Base-by-base conservation (phyloP, 2,113 vertebrate species). In the Caloenas nicobarica region DNA sequence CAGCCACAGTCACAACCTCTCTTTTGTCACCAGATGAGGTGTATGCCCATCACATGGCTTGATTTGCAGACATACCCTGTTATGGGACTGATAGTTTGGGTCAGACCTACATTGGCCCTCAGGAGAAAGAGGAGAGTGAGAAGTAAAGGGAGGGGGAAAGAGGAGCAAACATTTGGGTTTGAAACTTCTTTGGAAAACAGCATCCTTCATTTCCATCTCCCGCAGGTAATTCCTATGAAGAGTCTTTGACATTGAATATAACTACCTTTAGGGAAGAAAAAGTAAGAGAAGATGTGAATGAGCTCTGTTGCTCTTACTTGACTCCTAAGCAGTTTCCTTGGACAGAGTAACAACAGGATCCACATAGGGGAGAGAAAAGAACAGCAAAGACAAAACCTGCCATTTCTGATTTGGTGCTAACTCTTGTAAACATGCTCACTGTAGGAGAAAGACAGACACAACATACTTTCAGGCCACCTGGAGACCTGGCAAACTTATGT, bases 381-480 rank as follows among this genome's bases (percentile, higher is more conserved):
- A 95, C 81, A 96, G 78, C 77, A 57, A 71, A 64, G 73, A 92
- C 40, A 91, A 91, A 95, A 69, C 42, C 57, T 92, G 81, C 70
- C 87, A 76, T 89, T 96, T 89, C 66, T 87, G 50, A 46, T 88
- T 91, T 88, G 57, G 25, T 96, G 91, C 84, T 93, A 78, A 48
- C 88, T 95, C 91, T 89, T 80, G 73, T 84, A 95, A 94, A 96
- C 71, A 95, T 54, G 54, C 40, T 93, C 31, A 61, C 65, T 91
- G 62, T 92, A 89, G n/a, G 81, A 96, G 89, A 95, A 80, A 96
- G 94, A 74, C 80, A 97, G 96, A 96, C 95, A 94, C 87, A 96
- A 96, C 96, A 96, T 91, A 95, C 89, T 93, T 91, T 66, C 80
- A 80, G 78, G 93, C 95, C 96, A 96, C 89, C 95, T 96, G 95